A percentile compares a stretch with the other conserved stretches of the same genome.
Evolutionary conservation across 2,113 vertebrate species (phyloP).

Genomic region (Python bivittatus): DNA sequence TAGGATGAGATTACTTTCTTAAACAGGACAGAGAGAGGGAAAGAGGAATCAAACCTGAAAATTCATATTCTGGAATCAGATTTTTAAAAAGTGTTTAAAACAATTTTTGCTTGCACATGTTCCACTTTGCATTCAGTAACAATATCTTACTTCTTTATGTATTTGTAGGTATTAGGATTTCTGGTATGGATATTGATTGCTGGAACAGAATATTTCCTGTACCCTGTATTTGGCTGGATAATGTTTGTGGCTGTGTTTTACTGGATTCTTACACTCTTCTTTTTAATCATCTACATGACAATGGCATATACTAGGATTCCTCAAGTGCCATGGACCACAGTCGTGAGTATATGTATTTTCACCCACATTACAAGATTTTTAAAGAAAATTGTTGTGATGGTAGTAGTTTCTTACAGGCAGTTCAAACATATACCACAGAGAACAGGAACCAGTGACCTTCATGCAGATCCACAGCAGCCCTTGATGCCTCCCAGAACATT

Average conservation of each 20-base stretch:
- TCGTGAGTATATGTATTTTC: conserved; percentile 75
- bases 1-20: not conserved
- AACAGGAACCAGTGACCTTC: not conserved
- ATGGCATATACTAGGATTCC: conserved; percentile 84
- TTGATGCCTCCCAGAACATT: not conserved
- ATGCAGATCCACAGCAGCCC: not conserved
- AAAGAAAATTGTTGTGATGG: not conserved
- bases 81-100: not conserved
- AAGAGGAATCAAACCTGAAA: not conserved
- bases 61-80: not conserved
- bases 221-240: conserved; percentile 87
- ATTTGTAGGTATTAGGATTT: conserved; percentile 83
- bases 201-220: conserved; percentile 86
- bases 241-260: conserved; percentile 90
- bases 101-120: not conserved
- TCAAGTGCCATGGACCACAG: conserved; percentile 84
- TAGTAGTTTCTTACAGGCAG: not conserved
- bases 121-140: conserved; percentile 4
- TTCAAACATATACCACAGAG: not conserved
- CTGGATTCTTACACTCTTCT: conserved; percentile 88
- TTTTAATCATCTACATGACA: conserved; percentile 88
- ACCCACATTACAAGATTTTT: not conserved
- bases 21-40: not conserved
- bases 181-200: conserved; percentile 93
- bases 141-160: conserved; percentile 18